Base-by-base conservation (phyloP, 2,113 vertebrate species). In the Tragelaphus imberbis region DNA sequence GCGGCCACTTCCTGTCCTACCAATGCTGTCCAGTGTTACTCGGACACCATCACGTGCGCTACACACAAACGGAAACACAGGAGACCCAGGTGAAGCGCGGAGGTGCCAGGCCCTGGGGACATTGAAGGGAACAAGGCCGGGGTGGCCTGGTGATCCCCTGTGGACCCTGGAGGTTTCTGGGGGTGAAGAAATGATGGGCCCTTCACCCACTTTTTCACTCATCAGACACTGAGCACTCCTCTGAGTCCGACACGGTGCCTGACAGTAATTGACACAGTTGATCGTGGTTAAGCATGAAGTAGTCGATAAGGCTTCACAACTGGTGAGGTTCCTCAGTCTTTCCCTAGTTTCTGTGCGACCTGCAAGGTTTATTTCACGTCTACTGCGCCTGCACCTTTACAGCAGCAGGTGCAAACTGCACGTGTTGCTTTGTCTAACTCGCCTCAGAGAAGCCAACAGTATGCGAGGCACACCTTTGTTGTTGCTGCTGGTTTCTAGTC, bases 361-460 rank as follows among this genome's bases (percentile, higher is more conserved):
- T 0, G 0, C 59, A 5, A 61, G 33, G 7, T 23, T 1, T 6
- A 0, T 1, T 11, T 51, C 7, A 0, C 0, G 55, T 23, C 51
- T 0, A 8, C 21, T 0, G 2, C 0, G 0, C 25, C 36, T 0
- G 49, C 1, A 12, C 1, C 0, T 4, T 4, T 5, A 27, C 2
- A 6, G 51, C 23, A 0, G 13, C 3, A 0, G 40, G 14, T 7
- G 55, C 55, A 7, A 21, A 13, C 1, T 0, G 3, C 80, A 3
- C 19, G 0, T 1, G 8, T 13, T 15, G 4, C 8, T 33, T 2
- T 5, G 19, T 10, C 59, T 30, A 0, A 13, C 77, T 15, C 3
- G 1, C 7, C 44, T 28, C 2, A 7, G 1, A 33, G 14, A 30
- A 14, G 3, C 21, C 6, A 5, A 4, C 14, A 1, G 1, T 1